These are phyloP conservation scores for Tetramorium alpestre DNA, from an alignment of 1,140 invertebrate genomes.

Conservation along the genomic window DNA sequence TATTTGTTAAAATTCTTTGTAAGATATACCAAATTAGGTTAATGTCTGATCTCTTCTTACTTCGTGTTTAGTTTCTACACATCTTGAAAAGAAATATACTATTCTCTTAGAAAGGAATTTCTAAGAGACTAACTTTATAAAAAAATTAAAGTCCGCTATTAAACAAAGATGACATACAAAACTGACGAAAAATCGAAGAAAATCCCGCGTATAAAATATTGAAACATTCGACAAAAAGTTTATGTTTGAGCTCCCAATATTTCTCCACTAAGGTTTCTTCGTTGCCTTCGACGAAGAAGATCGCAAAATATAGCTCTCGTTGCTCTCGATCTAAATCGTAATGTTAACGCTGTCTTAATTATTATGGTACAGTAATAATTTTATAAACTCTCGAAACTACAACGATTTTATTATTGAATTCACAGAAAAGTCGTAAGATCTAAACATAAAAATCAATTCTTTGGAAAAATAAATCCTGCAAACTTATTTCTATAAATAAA, in stretches of 20 bases:
- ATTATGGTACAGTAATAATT: not conserved
- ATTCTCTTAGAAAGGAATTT: not conserved
- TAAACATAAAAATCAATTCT: not conserved
- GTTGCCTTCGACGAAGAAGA: not conserved
- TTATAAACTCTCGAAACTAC: not conserved
- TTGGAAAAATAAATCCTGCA: not conserved
- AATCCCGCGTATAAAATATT: not conserved
- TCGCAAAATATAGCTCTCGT: not conserved
- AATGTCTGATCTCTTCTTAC: not conserved
- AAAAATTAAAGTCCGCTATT: not conserved
- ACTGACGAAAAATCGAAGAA: not conserved
- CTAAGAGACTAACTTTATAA: not conserved
- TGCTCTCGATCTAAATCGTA: not conserved
- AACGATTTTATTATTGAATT: not conserved
- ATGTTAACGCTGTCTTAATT: not conserved
- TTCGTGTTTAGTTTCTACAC: not conserved
- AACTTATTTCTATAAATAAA: not conserved
- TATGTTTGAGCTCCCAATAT: not conserved
- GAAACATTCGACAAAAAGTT: not conserved
- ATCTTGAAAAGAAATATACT: not conserved
- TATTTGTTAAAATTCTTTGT: not conserved
- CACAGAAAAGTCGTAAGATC: not conserved
- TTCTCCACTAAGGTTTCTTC: not conserved
- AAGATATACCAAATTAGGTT: not conserved
- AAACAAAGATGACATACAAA: not conserved